phyloP scores from a whole-genome alignment of 2,797 vertebrate genomes.

The Enteromius anoplus region DNA sequence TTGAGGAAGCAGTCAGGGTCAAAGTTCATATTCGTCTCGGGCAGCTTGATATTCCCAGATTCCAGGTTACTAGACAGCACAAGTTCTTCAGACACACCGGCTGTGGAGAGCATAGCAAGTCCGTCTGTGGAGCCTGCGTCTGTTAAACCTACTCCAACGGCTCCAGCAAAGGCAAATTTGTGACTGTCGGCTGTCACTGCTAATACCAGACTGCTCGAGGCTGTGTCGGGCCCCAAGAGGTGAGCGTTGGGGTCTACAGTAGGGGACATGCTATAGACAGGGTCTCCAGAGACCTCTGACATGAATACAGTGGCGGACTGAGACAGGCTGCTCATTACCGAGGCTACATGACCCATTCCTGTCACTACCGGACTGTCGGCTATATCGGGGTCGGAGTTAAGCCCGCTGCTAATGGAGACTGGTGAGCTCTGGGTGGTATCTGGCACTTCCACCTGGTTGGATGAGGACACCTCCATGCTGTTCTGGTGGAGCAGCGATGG shows the following conservation, averaged over 20 bases:
- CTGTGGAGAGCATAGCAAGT: slow-evolving; percentile 81
- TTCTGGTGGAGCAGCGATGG: slow-evolving; percentile 93
- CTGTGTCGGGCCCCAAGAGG: slow-evolving; percentile 86
- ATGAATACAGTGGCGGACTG: slow-evolving; percentile 95
- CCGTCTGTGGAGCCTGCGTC: slow-evolving; percentile 82
- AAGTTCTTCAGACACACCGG: slow-evolving; percentile 88
- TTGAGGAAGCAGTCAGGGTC: slow-evolving; percentile 99
- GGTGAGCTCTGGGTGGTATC: slow-evolving; percentile 99
- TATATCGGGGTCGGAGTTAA: slow-evolving; percentile 90
- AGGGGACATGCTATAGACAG: slow-evolving; percentile 92
- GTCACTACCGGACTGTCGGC: slow-evolving; percentile 92
- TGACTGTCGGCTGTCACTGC: slow-evolving; percentile 89
- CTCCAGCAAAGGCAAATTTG: slow-evolving; percentile 92
- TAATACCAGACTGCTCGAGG: slow-evolving; percentile 88
- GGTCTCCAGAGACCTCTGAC: slow-evolving; percentile 95
- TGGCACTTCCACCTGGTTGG: slow-evolving; percentile 97
- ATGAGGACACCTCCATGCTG: slow-evolving; percentile 97
- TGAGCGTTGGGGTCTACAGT: slow-evolving; percentile 89
- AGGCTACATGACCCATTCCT: slow-evolving; percentile 86
- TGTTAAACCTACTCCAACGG: slow-evolving; percentile 62
- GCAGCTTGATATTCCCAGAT: slow-evolving; percentile 85
- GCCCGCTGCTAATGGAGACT: slow-evolving; percentile 92
- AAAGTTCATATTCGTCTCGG: slow-evolving; percentile 94
- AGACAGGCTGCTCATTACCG: slow-evolving; percentile 90
- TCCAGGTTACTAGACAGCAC: slow-evolving; percentile 95